These are phyloP conservation scores for Pholis gunnellus DNA, from an alignment of 2,113 vertebrate genomes.

Conservation along the genomic window DNA sequence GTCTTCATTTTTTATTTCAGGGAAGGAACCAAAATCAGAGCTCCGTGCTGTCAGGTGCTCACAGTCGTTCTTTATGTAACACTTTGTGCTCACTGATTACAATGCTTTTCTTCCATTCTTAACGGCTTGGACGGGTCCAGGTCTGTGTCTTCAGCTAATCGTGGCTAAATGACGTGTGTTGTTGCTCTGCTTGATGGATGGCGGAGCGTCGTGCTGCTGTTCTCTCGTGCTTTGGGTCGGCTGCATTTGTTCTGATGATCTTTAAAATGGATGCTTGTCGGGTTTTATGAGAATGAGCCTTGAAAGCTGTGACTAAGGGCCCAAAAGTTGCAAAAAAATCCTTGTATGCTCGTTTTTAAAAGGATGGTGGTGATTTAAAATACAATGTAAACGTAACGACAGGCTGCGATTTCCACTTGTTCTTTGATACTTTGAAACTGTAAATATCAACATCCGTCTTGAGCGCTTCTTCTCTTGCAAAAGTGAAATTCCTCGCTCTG, in stretches of 20 bases:
- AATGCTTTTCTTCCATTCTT: neutral
- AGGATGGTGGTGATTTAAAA: neutral
- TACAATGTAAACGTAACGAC: neutral
- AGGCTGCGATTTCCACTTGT: neutral
- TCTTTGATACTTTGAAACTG: slow-evolving; percentile 9
- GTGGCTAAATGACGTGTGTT: neutral
- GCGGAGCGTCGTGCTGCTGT: neutral
- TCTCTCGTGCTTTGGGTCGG: neutral
- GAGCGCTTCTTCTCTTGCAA: neutral
- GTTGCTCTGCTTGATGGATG: neutral
- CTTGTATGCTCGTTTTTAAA: neutral
- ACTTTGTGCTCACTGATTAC: neutral
- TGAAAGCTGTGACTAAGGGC: neutral
- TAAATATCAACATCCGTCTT: neutral
- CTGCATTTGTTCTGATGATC: neutral
- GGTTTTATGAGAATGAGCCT: neutral
- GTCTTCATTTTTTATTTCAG: neutral
- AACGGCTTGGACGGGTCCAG: neutral
- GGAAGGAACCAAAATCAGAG: neutral
- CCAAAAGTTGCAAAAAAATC: neutral
- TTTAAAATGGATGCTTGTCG: neutral
- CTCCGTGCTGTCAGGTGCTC: neutral
- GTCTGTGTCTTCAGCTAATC: no score
- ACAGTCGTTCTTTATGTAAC: neutral
- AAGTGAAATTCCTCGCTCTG: slow-evolving; percentile 36